Conservation (phyloP, 2,797 vertebrate species). For the Clarias platycephalus region DNA sequence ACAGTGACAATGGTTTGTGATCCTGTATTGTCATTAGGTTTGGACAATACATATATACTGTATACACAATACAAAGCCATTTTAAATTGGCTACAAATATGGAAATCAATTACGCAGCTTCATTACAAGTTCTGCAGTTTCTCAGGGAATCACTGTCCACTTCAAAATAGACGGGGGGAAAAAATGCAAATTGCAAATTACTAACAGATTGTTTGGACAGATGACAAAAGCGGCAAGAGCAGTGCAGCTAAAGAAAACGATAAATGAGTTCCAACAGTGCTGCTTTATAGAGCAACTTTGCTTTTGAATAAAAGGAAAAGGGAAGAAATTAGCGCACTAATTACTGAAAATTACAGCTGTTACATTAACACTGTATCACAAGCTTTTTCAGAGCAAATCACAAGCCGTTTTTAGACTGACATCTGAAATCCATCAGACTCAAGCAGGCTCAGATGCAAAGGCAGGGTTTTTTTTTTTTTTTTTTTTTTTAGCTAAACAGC, state of each 20-base stretch:
- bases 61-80: background rate
- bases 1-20: background rate
- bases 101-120: conserved; percentile 33
- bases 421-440: conserved; percentile 35
- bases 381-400: conserved; percentile 43
- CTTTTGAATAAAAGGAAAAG: conserved; percentile 54
- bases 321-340: conserved; percentile 56
- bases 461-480: background rate
- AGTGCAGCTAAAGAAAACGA: conserved; percentile 57
- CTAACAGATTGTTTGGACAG: conserved; percentile 64
- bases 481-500: background rate
- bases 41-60: no score
- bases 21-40: background rate
- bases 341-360: conserved; percentile 58
- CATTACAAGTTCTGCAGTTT: conserved; percentile 20
- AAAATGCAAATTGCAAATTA: conserved; percentile 44
- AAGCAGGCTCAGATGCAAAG: background rate
- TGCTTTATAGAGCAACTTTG: conserved; percentile 53
- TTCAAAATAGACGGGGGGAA: conserved; percentile 13
- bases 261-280: conserved; percentile 50
- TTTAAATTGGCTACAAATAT: background rate
- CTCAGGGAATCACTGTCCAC: conserved; percentile 42
- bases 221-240: conserved; percentile 56
- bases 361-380: conserved; percentile 48
- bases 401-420: conserved; percentile 45